Base-by-base conservation (phyloP, 2,888 invertebrate species). In the Andricus curvator region DNA sequence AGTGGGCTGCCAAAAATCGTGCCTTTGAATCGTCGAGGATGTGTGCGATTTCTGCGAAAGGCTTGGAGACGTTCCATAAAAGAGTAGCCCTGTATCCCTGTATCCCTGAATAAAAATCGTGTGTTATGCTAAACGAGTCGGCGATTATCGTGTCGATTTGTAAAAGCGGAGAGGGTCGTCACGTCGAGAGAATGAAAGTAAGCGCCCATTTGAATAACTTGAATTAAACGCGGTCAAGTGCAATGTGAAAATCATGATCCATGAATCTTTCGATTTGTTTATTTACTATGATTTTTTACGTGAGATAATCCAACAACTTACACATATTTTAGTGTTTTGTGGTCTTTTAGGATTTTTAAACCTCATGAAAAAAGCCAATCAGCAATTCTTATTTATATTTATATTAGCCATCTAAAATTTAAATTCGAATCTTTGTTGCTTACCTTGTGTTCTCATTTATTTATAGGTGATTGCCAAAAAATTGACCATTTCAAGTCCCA, bases 171-270 rank as follows among this genome's bases (percentile, higher is more conserved):
- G 33, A 74, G 22, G 22, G 51, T 25, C 41, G 41, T 44, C 37
- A 22, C 25, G 44, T 48, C 48, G 25, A 11, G n/a, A 56, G 29
- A 70, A 51, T 70, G 20, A 70, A 74, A 74, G 51, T 56, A 74
- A 48, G 20, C 29, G 33, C 33, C 56, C 17, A 74, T 74, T 74
- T 56, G 48, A 74, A 74, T 74, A 74, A 56, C 51, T 74, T 51
- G 74, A 56, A 74, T 74, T 56, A 51, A 48, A 74, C 29, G 56
- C 74, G 74, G 74, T 74, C 70, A 70, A 70, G 70, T 74, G 74
- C 48, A 56, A 74, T 70, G 74, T 29, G 74, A 74, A 74, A 74
- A 74, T 74, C 51, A 20, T 56, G 33, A 56, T 29, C 56, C 20
- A 48, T 48, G 48, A 48, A 48, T 48, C 48, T 70, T 29, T 25